Percentiles rank a stretch among this genome's conserved stretches.
Evolutionary conservation across 2,113 vertebrate species (phyloP).

Genomic region (Elephas maximus): DNA sequence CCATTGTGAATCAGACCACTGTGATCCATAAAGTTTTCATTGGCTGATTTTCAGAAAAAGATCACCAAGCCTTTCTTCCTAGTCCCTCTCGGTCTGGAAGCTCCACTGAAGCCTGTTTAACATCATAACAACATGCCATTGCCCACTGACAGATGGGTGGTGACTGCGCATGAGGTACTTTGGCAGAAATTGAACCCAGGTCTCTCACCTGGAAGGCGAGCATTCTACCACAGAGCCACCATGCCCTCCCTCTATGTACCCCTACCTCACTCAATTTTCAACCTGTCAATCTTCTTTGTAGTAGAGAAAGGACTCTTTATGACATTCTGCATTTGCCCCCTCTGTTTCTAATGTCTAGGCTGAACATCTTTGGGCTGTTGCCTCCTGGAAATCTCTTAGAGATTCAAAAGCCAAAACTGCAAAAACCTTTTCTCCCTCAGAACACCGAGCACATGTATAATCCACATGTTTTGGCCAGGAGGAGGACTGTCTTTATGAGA

Average conservation of each 20-base stretch:
- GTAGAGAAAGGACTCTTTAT: not conserved
- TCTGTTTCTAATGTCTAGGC: not conserved
- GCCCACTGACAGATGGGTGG: no score
- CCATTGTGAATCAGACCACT: no score
- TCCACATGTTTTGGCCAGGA: not conserved
- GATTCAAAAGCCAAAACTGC: not conserved
- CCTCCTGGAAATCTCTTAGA: not conserved
- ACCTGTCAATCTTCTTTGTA: fast-evolving
- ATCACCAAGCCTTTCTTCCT: no score
- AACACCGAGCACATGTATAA: not conserved
- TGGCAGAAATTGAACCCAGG: no score
- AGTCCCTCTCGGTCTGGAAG: no score
- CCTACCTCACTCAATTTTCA: not conserved
- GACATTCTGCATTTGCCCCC: not conserved
- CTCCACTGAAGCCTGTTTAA: no score
- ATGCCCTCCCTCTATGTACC: not conserved
- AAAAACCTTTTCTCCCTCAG: not conserved
- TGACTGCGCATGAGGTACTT: no score
- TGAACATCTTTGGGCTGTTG: not conserved
- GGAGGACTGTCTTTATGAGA: not conserved
- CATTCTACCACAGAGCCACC: no score
- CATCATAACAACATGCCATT: no score
- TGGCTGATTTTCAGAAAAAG: no score
- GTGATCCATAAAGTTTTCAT: no score
- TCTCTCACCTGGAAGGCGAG: no score